phyloP scores from a whole-genome alignment of 2,113 vertebrate species.

The Pungitius pungitius region DNA sequence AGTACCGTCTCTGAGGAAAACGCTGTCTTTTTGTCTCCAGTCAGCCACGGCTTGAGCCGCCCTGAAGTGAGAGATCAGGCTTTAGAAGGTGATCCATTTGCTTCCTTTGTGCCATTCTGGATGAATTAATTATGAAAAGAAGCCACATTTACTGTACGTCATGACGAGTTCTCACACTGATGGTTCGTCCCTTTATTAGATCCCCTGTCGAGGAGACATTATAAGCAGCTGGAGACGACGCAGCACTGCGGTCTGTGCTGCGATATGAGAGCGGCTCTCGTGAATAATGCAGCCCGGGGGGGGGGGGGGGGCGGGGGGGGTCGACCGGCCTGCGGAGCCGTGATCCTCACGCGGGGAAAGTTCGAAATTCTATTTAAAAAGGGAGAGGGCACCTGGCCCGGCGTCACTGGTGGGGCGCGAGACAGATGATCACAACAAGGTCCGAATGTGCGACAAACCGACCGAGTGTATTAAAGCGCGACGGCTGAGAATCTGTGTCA shows the following conservation, averaged over 20 bases:
- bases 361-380: no score
- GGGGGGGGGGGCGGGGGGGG: not conserved
- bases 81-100: not conserved
- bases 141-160: not conserved
- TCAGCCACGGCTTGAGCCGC: slow-evolving; percentile 3
- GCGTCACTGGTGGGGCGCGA: no score
- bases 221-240: slow-evolving; percentile 35
- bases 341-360: slow-evolving; percentile 9
- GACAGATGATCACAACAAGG: no score
- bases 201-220: not conserved
- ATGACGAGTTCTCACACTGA: slow-evolving; percentile 12
- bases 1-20: slow-evolving; percentile 2
- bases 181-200: slow-evolving; percentile 30
- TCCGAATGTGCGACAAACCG: no score
- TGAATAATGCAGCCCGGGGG: slow-evolving; percentile 55
- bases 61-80: slow-evolving; percentile 12
- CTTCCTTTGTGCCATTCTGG: slow-evolving; percentile 9
- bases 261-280: slow-evolving; percentile 40
- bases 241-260: slow-evolving; percentile 56
- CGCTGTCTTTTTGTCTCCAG: not conserved
- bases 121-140: slow-evolving; percentile 35
- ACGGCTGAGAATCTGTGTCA: not conserved
- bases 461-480: no score
- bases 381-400: no score
- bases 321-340: not conserved